Base-by-base conservation (phyloP, 2,113 vertebrate genomes). In the Haliaeetus leucogaster region DNA sequence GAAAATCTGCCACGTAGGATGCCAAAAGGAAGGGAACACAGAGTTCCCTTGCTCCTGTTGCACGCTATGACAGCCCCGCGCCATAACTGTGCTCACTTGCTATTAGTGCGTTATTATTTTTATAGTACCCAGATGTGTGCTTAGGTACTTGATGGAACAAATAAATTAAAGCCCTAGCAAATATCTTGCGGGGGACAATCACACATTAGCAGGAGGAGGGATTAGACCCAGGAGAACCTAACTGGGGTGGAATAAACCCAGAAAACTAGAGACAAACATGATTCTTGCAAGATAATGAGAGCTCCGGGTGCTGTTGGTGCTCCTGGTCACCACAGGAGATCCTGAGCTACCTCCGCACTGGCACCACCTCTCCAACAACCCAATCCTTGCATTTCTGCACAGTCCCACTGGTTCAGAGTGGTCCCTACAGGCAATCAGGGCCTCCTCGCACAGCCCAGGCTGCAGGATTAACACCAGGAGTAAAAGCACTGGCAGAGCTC, bases 341-440 rank as follows among this genome's bases (percentile, higher is more conserved):
- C 45, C 73, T 2, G 29, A 80, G 78, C 47, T 20, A 3, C 66
- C 72, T 30, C 45, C 40, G 5, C 38, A 4, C 27, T 1, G 1
- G 55, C 62, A 16, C 23, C 48, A n/a, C 47, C 26, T n/a, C n/a
- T 6, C 40, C 45, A 19, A 5, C 50, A 34, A 15, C 36, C 1
- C 0, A 16, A 47, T 26, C 36, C 10, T 9, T 5, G 20, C 7
- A 3, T 5, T 52, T 55, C 16, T 23, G 65, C 25, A 14, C 4
- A 2, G 40, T 29, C 30, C 56, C 59, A 14, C 25, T 0, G 40
- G 22, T 48, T 13, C 9, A 3, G 18, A 25, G n/a, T 6, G 13
- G 20, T 63, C 14, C 40, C 48, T 2, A 1, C 0, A 2, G 52
- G 50, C 45, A 34, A 18, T 3, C 1, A 0, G 48, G 67, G 17